Conservation (phyloP, 2,113 vertebrate genomes). For the Plecotus auritus region DNA sequence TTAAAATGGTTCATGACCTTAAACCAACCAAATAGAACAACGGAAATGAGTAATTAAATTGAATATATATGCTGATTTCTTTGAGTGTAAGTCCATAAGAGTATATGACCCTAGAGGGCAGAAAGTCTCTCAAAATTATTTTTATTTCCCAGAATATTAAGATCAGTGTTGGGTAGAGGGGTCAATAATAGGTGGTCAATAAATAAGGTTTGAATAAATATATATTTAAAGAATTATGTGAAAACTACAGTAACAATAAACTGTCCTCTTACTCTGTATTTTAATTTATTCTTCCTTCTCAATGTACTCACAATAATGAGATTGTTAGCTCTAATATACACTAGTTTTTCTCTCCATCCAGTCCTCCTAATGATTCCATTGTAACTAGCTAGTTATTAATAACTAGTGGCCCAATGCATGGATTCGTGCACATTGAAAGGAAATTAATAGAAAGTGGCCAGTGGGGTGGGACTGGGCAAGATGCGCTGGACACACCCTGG, state of each 20-base stretch:
- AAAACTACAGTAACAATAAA: neutral
- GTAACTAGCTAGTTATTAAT: no score
- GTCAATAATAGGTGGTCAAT: neutral
- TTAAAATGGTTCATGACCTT: neutral
- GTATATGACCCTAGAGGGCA: neutral
- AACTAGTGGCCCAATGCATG: no score
- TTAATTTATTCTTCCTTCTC: neutral
- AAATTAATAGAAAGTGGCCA: no score
- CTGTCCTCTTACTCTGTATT: neutral
- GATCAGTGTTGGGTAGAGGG: neutral
- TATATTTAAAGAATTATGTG: neutral
- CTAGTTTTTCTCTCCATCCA: neutral
- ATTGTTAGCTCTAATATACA: neutral
- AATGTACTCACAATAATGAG: neutral
- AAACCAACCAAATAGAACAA: neutral
- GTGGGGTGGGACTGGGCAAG: no score
- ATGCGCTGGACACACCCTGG: fast-evolving
- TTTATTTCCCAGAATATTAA: neutral
- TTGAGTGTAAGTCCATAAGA: neutral
- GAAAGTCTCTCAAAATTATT: neutral
- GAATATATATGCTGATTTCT: neutral
- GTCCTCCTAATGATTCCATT: neutral
- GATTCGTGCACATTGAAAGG: no score
- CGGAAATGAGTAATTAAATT: neutral
- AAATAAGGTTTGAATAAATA: neutral